Conservation (phyloP, 2,888 invertebrate species). For the Apamea sordens region DNA sequence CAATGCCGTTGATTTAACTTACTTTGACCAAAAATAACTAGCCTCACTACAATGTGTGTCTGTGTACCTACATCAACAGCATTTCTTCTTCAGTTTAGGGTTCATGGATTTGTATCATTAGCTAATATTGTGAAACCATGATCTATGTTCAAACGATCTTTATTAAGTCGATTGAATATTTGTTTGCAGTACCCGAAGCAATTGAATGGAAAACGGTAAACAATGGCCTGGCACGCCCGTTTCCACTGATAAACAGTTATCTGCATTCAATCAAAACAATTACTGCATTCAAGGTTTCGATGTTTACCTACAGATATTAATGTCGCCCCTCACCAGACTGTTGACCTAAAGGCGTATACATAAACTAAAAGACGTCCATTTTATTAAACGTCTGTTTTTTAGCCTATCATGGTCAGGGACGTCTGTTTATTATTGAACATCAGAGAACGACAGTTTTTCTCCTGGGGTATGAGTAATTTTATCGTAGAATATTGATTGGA, state of each 20-base stretch:
- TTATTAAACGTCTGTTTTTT: not conserved
- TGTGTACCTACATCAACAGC: not conserved
- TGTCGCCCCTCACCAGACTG: conserved; percentile 22
- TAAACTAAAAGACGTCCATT: not conserved
- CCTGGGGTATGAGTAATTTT: not conserved
- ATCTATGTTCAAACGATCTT: not conserved
- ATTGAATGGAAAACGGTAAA: conserved; percentile 34
- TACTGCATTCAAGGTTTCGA: conserved; percentile 47
- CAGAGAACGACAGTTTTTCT: not conserved
- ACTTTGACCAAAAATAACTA: not conserved
- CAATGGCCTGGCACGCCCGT: conserved; percentile 45
- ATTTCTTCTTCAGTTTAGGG: not conserved
- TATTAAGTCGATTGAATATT: conserved; percentile 14
- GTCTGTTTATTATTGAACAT: not conserved
- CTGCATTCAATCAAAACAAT: conserved; percentile 51
- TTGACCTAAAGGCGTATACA: conserved; percentile 4
- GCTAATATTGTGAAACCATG: not conserved
- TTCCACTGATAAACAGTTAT: conserved; percentile 46
- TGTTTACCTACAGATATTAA: conserved; percentile 37
- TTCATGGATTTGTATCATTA: not conserved
- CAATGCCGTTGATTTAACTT: not conserved
- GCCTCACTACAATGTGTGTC: not conserved
- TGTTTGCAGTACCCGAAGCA: conserved; percentile 16
- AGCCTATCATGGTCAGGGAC: not conserved
- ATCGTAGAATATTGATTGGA: not conserved